Evolutionary conservation across 1,140 invertebrate genomes (phyloP).

Genomic region (Drosophila athabasca): DNA sequence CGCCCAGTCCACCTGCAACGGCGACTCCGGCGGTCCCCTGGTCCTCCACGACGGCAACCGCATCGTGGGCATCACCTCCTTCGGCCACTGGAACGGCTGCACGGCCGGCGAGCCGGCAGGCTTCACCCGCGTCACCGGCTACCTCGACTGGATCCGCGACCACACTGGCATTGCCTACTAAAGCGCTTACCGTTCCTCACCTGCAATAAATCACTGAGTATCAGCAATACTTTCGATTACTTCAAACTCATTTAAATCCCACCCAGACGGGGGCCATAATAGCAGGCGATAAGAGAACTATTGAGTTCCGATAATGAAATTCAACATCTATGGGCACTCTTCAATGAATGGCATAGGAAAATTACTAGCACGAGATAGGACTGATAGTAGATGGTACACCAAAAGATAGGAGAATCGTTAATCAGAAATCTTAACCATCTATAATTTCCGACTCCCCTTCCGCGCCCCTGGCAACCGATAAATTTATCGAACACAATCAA

Average conservation of each 20-base stretch:
- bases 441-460: too few relatives aligned
- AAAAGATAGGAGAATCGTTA: not conserved
- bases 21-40: slow-evolving; percentile 51
- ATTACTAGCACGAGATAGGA: too few relatives aligned
- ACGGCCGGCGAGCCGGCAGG: slow-evolving; percentile 84
- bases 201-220: not conserved
- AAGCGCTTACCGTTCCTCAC: not conserved
- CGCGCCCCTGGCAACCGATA: too few relatives aligned
- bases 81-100: slow-evolving; percentile 84
- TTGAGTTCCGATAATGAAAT: too few relatives aligned
- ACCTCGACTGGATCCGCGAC: slow-evolving; percentile 85
- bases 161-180: slow-evolving; percentile 83
- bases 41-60: slow-evolving; percentile 32
- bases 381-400: too few relatives aligned
- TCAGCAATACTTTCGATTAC: too few relatives aligned
- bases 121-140: slow-evolving; percentile 84
- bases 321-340: too few relatives aligned
- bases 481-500: slow-evolving; percentile 51
- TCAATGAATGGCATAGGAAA: too few relatives aligned
- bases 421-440: not conserved
- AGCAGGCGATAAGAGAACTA: too few relatives aligned
- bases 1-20: slow-evolving; percentile 39
- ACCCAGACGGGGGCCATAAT: too few relatives aligned
- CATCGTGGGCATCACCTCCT: slow-evolving; percentile 84
- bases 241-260: too few relatives aligned